Conservation (phyloP, 2,113 vertebrate species). For the Dasyornis broadbenti region DNA sequence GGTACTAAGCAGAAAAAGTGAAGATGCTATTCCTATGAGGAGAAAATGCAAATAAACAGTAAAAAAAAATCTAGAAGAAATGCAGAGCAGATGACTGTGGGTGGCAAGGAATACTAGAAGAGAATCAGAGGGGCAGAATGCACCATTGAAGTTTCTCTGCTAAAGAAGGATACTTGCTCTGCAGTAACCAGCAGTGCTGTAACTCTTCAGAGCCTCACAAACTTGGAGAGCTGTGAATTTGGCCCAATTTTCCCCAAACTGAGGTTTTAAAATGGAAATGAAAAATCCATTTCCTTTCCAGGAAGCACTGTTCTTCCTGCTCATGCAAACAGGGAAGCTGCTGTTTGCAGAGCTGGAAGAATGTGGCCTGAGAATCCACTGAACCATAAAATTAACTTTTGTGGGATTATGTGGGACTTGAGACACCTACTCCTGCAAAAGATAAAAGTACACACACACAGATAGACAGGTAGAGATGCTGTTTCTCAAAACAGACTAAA, state of each 20-base stretch:
- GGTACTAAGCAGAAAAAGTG: background rate
- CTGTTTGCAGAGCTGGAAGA: background rate
- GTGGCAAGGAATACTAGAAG: background rate
- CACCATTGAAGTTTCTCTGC: background rate
- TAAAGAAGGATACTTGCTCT: background rate
- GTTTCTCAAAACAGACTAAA: background rate
- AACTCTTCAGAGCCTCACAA: background rate
- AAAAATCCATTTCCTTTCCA: background rate
- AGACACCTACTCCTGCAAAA: background rate
- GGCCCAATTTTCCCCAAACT: background rate
- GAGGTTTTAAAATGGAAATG: background rate
- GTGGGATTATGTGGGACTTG: background rate
- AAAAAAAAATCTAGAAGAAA: background rate
- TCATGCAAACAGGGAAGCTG: background rate
- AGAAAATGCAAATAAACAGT: background rate
- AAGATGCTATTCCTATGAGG: background rate
- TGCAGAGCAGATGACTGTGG: background rate
- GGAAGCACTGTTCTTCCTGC: background rate
- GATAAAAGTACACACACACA: background rate
- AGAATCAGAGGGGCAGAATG: background rate
- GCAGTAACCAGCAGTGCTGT: rapidly evolving
- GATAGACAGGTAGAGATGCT: rapidly evolving
- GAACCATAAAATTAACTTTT: background rate
- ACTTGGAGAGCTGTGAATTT: background rate
- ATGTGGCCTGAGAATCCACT: background rate